A percentile compares a stretch with the other conserved stretches of the same genome.
Evolutionary conservation across 2,888 invertebrate species (phyloP).

Genomic region (Drosophila mimetica): DNA sequence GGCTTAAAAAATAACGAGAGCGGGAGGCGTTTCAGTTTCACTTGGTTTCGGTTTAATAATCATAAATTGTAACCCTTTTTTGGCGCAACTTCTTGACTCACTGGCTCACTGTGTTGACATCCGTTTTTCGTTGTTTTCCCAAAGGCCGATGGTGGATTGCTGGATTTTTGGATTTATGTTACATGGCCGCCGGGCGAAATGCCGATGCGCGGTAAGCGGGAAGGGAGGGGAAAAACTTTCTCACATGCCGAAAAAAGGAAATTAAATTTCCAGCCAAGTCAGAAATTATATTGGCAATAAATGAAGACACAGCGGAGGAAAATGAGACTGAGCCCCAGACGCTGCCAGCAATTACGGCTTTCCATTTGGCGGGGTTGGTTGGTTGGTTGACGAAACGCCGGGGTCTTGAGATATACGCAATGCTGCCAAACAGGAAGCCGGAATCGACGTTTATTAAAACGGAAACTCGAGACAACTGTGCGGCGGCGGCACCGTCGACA

Average conservation of each 20-base stretch:
- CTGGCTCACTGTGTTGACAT: constrained; percentile 63
- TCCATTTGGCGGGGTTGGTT: constrained; percentile 34
- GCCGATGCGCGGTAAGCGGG: background rate
- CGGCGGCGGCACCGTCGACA: constrained; percentile 60
- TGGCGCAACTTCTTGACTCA: constrained; percentile 57
- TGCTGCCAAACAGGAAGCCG: constrained; percentile 74
- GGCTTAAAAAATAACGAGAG: constrained; percentile 6
- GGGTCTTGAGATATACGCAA: constrained; percentile 22
- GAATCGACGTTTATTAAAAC: constrained; percentile 82
- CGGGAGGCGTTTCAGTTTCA: constrained; percentile 8
- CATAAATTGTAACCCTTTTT: constrained; percentile 77
- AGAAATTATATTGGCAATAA: constrained; percentile 81
- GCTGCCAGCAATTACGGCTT: constrained; percentile 68
- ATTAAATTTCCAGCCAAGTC: constrained; percentile 82
- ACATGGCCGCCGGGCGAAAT: constrained; percentile 64
- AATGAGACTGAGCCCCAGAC: constrained; percentile 22
- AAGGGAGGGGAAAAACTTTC: constrained; percentile 50
- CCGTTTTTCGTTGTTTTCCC: constrained; percentile 57
- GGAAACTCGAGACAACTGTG: constrained; percentile 78
- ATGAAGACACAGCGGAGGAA: constrained; percentile 67
- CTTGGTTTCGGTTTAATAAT: constrained; percentile 65
- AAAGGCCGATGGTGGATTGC: constrained; percentile 32
- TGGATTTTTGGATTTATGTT: constrained; percentile 49
- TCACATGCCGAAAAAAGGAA: constrained; percentile 68
- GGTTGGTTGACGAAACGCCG: constrained; percentile 9